These are phyloP conservation scores for Chelonia mydas DNA, from an alignment of 2,797 vertebrate genomes.

Conservation along the genomic window DNA sequence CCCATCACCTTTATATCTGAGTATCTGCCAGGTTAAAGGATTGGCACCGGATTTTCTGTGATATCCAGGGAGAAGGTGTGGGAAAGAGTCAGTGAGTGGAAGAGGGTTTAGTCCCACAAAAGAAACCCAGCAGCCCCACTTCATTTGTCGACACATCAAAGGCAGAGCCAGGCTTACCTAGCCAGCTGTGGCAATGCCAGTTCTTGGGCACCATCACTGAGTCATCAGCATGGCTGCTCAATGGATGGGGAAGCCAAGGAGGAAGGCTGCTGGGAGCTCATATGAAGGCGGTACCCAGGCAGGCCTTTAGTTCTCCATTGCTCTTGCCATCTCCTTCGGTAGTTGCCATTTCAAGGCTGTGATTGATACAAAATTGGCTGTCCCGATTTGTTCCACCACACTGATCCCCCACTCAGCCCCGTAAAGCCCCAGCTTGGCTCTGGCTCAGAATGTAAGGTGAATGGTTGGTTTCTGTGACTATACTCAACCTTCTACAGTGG, in stretches of 20 bases:
- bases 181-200: neutral
- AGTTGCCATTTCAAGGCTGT: conserved; percentile 46
- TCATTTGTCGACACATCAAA: neutral
- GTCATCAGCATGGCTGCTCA: neutral
- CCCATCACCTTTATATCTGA: neutral
- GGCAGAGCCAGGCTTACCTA: neutral
- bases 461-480: neutral
- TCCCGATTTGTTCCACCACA: conserved; percentile 57
- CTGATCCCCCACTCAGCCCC: conserved; percentile 42
- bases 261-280: conserved; percentile 10
- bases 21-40: neutral
- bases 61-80: neutral
- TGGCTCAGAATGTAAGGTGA: conserved; percentile 5
- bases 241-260: conserved; percentile 3
- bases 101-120: neutral
- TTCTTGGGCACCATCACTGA: neutral
- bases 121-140: neutral
- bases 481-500: neutral
- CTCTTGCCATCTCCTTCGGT: neutral
- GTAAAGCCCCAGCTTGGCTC: conserved; percentile 56
- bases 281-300: conserved; percentile 8
- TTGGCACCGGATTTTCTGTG: neutral
- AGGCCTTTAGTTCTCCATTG: conserved; percentile 20
- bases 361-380: conserved; percentile 52
- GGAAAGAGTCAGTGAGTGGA: neutral